phyloP scores from a whole-genome alignment of 2,888 invertebrate species.

The Drosophila dives region DNA sequence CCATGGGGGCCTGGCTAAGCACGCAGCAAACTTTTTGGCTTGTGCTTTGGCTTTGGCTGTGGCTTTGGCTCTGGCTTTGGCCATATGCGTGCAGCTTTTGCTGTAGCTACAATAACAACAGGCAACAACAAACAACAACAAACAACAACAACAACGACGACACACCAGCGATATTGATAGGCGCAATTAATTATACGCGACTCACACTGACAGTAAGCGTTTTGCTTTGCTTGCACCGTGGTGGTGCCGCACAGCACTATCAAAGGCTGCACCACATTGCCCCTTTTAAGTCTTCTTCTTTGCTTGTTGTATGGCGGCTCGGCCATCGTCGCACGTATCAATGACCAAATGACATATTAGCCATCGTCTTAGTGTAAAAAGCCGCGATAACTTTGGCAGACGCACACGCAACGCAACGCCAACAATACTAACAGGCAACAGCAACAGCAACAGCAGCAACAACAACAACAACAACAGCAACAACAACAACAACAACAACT shows the following conservation, averaged over 20 bases:
- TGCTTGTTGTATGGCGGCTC: slow-evolving; percentile 20
- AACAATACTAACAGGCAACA: slow-evolving; percentile 11
- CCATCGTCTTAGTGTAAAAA: slow-evolving; percentile 82
- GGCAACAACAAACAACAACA: slow-evolving; percentile 22
- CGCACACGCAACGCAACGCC: slow-evolving; percentile 60
- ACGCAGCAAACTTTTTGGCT: slow-evolving; percentile 42
- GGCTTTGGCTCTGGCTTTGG: slow-evolving; percentile 44
- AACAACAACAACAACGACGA: slow-evolving; percentile 19
- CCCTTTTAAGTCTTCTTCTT: slow-evolving; percentile 14
- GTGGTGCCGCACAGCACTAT: slow-evolving; percentile 34
- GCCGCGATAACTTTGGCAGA: slow-evolving; percentile 80
- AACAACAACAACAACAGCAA: slow-evolving; percentile 12
- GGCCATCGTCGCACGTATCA: slow-evolving; percentile 72
- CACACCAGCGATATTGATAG: slow-evolving; percentile 75
- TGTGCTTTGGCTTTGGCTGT: slow-evolving; percentile 33
- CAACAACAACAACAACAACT: slow-evolving; percentile 2
- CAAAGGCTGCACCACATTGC: slow-evolving; percentile 9
- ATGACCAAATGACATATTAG: slow-evolving; percentile 82
- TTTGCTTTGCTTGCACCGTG: slow-evolving; percentile 70
- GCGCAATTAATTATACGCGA: slow-evolving; percentile 81
- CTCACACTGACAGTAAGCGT: slow-evolving; percentile 79
- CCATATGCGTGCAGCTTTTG: slow-evolving; percentile 59
- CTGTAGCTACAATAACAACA: slow-evolving; percentile 22
- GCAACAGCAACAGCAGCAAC: slow-evolving; percentile 13
- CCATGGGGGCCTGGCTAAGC: slow-evolving; percentile 45